Evolutionary conservation across 2,888 invertebrate genomes (phyloP).

Genomic region (Temnothorax rugatulus): DNA sequence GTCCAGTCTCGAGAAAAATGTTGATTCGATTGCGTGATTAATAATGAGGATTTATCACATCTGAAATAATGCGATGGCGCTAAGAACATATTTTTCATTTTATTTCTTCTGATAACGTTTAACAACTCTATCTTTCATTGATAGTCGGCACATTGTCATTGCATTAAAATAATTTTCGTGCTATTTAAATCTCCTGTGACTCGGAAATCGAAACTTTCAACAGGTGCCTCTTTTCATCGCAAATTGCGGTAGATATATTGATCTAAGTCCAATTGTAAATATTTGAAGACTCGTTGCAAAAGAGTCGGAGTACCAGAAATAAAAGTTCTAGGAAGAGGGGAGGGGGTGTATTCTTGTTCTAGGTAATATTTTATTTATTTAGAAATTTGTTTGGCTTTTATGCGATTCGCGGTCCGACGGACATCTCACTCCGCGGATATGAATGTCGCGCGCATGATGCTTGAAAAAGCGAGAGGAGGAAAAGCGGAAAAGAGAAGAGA

Average conservation of each 20-base stretch:
- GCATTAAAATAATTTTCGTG: not conserved
- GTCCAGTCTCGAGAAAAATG: not conserved
- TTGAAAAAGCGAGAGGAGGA: slow-evolving; percentile 13
- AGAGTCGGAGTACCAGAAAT: not conserved
- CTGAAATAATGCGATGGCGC: not conserved
- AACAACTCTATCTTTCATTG: not conserved
- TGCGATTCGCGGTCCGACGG: slow-evolving; percentile 39
- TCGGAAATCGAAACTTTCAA: not conserved
- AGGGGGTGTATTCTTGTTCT: not conserved
- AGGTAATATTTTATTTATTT: slow-evolving; percentile 46
- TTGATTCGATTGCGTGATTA: not conserved
- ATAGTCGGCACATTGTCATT: not conserved
- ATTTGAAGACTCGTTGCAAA: not conserved
- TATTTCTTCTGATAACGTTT: not conserved
- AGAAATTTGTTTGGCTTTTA: slow-evolving; percentile 47
- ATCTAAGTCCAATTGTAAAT: not conserved
- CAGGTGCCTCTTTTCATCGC: not conserved
- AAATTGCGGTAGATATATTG: not conserved
- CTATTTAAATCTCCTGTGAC: not conserved
- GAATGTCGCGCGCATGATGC: not conserved
- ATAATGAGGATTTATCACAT: not conserved
- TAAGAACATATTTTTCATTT: not conserved
- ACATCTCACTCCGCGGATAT: slow-evolving; percentile 45
- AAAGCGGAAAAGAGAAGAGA: slow-evolving; percentile 1
- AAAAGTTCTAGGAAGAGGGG: not conserved